Conservation (phyloP, 2,797 vertebrate genomes). For the Pangasius larnaudii region DNA sequence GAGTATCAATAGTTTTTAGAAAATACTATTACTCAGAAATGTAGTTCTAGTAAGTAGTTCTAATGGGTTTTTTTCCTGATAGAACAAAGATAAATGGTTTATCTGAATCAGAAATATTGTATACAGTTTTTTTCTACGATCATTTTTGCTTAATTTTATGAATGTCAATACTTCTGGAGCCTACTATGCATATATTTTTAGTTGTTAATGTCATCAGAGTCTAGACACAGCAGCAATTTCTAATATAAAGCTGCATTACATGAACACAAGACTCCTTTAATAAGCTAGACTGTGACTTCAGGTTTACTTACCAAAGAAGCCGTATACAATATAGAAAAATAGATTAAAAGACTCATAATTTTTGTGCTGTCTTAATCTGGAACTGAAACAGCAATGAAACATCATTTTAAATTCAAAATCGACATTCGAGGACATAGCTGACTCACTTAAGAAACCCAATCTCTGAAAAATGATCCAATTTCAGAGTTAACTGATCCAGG, state of each 20-base stretch:
- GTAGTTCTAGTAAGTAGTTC: neutral
- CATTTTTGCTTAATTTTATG: neutral
- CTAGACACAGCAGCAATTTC: neutral
- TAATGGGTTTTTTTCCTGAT: neutral
- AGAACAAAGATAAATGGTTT: neutral
- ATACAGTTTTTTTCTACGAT: neutral
- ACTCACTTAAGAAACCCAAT: neutral
- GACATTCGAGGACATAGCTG: slow-evolving; percentile 1
- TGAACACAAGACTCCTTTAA: neutral
- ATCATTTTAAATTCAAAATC: neutral
- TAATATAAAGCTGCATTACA: neutral
- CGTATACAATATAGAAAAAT: neutral
- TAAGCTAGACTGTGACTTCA: neutral
- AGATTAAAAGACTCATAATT: neutral
- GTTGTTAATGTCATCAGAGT: neutral
- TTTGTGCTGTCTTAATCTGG: neutral
- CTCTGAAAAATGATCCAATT: slow-evolving; percentile 3
- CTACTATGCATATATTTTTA: neutral
- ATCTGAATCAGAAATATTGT: neutral
- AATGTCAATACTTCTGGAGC: neutral
- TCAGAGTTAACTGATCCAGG: slow-evolving; percentile 14
- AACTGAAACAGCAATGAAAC: neutral
- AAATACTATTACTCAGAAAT: neutral
- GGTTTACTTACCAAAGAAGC: neutral
- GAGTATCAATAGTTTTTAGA: neutral